These are phyloP conservation scores for Bugulina stolonifera DNA, from an alignment of 2,888 invertebrate species.

Conservation along the genomic window DNA sequence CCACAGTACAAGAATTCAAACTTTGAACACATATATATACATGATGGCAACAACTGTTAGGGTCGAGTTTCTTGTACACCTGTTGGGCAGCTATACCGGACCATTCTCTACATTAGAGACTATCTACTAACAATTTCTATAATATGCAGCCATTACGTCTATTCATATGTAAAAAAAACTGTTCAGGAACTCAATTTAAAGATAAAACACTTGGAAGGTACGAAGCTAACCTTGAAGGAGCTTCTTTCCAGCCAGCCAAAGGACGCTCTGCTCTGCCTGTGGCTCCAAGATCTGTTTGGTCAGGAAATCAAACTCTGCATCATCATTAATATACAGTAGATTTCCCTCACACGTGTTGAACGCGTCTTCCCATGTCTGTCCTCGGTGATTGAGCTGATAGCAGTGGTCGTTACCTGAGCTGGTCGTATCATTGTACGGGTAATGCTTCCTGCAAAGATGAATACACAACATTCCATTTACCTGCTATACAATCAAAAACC, in stretches of 20 bases:
- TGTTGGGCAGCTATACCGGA: too few relatives aligned
- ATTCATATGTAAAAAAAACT: too few relatives aligned
- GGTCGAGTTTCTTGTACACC: too few relatives aligned
- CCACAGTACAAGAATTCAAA: too few relatives aligned
- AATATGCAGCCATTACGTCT: too few relatives aligned
- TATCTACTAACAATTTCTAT: too few relatives aligned
- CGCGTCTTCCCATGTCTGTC: slow-evolving; percentile 1
- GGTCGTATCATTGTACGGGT: not conserved
- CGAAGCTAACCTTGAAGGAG: not conserved
- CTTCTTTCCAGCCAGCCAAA: slow-evolving; percentile 21
- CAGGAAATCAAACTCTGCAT: slow-evolving; percentile 21
- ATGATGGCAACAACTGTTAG: too few relatives aligned
- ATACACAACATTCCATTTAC: too few relatives aligned
- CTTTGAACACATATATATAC: too few relatives aligned
- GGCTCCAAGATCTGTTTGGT: not conserved
- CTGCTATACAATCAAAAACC: too few relatives aligned
- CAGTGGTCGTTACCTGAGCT: slow-evolving; percentile 13
- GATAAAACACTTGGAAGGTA: not conserved
- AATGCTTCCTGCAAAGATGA: not conserved
- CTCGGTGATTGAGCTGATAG: slow-evolving; percentile 24
- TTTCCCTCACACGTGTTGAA: not conserved
- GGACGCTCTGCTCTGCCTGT: slow-evolving; percentile 12
- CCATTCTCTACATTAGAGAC: too few relatives aligned
- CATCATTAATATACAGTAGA: not conserved
- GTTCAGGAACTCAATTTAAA: not conserved